phyloP scores from a whole-genome alignment of 2,113 vertebrate species.

The Microtus ochrogaster region DNA sequence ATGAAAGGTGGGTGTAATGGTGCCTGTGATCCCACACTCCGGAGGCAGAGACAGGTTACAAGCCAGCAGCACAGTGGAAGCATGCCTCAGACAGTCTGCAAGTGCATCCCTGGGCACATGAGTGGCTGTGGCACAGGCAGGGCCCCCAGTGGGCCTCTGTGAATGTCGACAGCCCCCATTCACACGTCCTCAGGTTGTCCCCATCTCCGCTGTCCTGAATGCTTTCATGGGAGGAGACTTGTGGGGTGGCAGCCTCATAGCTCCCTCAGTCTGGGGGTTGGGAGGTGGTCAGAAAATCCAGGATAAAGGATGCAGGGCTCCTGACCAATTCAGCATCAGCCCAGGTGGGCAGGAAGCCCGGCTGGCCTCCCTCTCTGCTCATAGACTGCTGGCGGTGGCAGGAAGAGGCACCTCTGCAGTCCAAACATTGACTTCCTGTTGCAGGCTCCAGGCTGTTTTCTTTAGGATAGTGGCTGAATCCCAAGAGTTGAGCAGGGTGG shows the following conservation, averaged over 20 bases:
- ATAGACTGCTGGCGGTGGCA: background rate
- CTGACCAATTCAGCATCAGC: background rate
- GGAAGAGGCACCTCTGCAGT: slow-evolving; percentile 89
- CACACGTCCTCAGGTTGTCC: fast-evolving
- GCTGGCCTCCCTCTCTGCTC: background rate
- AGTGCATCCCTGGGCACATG: background rate
- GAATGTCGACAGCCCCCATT: background rate
- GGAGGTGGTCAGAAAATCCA: background rate
- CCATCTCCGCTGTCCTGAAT: background rate
- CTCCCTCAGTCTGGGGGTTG: background rate
- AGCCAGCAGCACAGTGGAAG: background rate
- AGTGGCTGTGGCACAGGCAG: background rate
- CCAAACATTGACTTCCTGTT: slow-evolving; percentile 91
- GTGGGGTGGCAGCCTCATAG: background rate
- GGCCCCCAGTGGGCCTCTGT: fast-evolving
- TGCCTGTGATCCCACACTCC: no score
- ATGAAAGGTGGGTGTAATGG: background rate
- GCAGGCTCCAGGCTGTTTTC: slow-evolving; percentile 83
- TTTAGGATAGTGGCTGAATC: slow-evolving; percentile 84
- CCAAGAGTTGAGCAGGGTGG: slow-evolving; percentile 77
- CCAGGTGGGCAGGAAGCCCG: slow-evolving; percentile 75
- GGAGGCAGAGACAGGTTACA: background rate
- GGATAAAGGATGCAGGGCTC: background rate
- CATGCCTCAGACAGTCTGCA: background rate
- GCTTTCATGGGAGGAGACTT: background rate